Conservation (phyloP, 2,888 invertebrate species). For the Drosophila barbarae region DNA sequence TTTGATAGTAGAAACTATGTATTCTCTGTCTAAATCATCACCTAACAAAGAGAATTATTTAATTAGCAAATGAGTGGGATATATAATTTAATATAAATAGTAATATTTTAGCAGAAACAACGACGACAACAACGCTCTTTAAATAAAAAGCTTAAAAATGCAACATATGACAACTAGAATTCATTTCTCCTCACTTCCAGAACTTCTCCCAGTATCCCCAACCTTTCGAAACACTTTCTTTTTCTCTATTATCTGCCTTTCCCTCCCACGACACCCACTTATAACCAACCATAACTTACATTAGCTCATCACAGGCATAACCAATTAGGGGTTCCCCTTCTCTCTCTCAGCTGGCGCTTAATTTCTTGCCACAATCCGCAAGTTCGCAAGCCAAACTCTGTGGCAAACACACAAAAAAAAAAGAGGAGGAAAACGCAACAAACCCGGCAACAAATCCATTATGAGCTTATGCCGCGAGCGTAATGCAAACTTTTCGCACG, state of each 20-base stretch:
- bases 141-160: neutral
- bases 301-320: constrained; percentile 47
- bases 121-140: too few relatives aligned
- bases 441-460: constrained; percentile 68
- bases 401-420: constrained; percentile 16
- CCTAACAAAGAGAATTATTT: neutral
- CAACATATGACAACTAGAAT: neutral
- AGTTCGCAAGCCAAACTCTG: constrained; percentile 34
- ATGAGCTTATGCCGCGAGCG: constrained; percentile 72
- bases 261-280: constrained; percentile 29
- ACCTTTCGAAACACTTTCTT: neutral
- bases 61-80: neutral
- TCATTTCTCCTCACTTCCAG: neutral
- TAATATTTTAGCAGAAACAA: neutral
- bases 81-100: neutral
- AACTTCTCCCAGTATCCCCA: neutral
- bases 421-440: constrained; percentile 43
- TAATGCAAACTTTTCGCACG: constrained; percentile 70
- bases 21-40: neutral
- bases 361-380: constrained; percentile 33
- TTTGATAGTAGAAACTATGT: constrained; percentile 17
- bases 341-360: constrained; percentile 9
- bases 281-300: constrained; percentile 62
- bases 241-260: neutral
- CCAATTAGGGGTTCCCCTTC: constrained; percentile 33